phyloP scores from a whole-genome alignment of 2,888 invertebrate species.

The Trimorus sp. region DNA sequence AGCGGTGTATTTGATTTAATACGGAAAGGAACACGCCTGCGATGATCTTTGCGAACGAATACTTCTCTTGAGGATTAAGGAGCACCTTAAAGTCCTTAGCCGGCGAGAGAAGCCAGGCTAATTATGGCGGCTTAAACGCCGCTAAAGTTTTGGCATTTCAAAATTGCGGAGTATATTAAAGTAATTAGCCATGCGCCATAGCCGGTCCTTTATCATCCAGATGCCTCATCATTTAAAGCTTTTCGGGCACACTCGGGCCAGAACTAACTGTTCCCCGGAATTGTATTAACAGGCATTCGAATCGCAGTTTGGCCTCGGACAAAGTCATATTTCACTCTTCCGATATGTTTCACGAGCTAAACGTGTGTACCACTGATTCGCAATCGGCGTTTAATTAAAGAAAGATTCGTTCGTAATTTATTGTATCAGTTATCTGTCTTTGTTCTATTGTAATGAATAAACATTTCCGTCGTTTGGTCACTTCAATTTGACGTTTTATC shows the following conservation, averaged over 20 bases:
- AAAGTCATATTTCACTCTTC: too few species aligned
- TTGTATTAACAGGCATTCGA: background rate
- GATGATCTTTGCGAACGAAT: slow-evolving; percentile 48
- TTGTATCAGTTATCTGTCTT: too few species aligned
- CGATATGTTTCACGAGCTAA: too few species aligned
- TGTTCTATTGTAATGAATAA: too few species aligned
- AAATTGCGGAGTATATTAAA: slow-evolving; percentile 65
- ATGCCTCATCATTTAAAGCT: slow-evolving; percentile 60
- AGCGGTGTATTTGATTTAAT: slow-evolving; percentile 56
- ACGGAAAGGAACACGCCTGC: slow-evolving; percentile 32
- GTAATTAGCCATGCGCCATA: slow-evolving; percentile 63
- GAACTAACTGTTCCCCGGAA: slow-evolving; percentile 31
- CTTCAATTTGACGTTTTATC: too few species aligned
- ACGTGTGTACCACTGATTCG: too few species aligned
- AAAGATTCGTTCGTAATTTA: too few species aligned
- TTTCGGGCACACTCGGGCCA: slow-evolving; percentile 34
- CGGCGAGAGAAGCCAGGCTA: slow-evolving; percentile 72
- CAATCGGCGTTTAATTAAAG: too few species aligned
- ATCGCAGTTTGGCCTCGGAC: too few species aligned
- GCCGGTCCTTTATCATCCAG: slow-evolving; percentile 57
- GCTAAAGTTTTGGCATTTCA: slow-evolving; percentile 69
- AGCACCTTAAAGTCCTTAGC: slow-evolving; percentile 70
- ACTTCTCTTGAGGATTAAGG: slow-evolving; percentile 57
- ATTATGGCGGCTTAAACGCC: slow-evolving; percentile 73
- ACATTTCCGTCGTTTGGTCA: too few species aligned